These are phyloP conservation scores for Aurelia sp. DNA, from an alignment of 30 jellyfish, hydroid and myxozoan species.

Conservation along the genomic window DNA sequence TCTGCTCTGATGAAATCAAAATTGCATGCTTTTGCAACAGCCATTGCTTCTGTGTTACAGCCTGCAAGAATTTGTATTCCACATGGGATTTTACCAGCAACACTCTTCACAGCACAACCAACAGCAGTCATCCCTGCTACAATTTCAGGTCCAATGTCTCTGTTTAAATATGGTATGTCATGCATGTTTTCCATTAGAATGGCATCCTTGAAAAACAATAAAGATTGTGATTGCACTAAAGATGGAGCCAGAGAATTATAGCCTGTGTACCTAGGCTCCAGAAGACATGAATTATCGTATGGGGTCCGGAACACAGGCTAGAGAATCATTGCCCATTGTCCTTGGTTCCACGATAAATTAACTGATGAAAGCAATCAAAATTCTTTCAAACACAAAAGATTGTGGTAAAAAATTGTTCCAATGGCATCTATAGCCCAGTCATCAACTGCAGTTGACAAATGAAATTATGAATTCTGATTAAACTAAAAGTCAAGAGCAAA, in stretches of 20 bases:
- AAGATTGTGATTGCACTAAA: neutral
- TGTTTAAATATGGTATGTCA: constrained; percentile 79
- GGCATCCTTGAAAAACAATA: constrained; percentile 66
- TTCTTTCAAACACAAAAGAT: too few species aligned
- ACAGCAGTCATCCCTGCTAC: constrained; percentile 87
- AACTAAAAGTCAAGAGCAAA: too few species aligned
- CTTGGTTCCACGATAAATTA: too few species aligned
- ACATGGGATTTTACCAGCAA: constrained; percentile 55
- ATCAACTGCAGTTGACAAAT: too few species aligned
- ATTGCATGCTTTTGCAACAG: constrained; percentile 77
- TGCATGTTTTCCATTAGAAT: constrained; percentile 88
- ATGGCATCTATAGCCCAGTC: too few species aligned
- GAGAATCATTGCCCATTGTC: too few species aligned
- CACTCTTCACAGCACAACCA: constrained; percentile 39
- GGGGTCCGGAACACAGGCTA: neutral
- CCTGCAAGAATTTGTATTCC: constrained; percentile 91
- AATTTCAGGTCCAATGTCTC: constrained; percentile 88
- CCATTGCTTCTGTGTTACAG: constrained; percentile 83
- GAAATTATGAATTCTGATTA: too few species aligned
- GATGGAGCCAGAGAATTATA: neutral
- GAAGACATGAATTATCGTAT: neutral
- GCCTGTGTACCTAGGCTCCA: neutral
- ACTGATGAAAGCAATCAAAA: too few species aligned
- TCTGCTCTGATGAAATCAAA: constrained; percentile 83
- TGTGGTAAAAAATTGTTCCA: too few species aligned